phyloP scores from a whole-genome alignment of 2,888 invertebrate genomes.

The Eupithecia inturbata region DNA sequence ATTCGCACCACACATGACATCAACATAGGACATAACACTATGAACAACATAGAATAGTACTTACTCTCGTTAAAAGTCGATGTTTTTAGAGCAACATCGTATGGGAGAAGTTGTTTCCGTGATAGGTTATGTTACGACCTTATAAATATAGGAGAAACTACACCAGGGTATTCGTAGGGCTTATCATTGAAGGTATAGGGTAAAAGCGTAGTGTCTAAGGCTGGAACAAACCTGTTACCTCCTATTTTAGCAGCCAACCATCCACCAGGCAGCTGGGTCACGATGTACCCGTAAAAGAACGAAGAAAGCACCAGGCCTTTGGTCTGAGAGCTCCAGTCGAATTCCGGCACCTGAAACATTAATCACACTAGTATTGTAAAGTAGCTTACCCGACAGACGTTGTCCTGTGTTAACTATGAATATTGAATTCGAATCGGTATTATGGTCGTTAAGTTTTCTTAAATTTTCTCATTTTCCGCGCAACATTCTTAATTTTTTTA shows the following conservation, averaged over 20 bases:
- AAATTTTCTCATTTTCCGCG: too few relatives aligned
- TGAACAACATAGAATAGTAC: background rate
- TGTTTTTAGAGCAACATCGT: background rate
- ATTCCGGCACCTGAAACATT: slow-evolving; percentile 85
- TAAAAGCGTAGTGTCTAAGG: slow-evolving; percentile 41
- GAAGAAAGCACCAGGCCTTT: slow-evolving; percentile 92
- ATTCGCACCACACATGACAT: background rate
- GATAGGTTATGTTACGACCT: background rate
- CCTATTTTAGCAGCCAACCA: slow-evolving; percentile 93
- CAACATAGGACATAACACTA: too few relatives aligned
- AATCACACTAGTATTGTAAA: background rate
- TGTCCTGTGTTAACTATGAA: too few relatives aligned
- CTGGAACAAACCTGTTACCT: slow-evolving; percentile 88
- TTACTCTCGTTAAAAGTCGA: background rate
- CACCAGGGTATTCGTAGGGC: background rate
- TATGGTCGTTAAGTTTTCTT: too few relatives aligned
- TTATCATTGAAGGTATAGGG: background rate
- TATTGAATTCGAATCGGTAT: too few relatives aligned
- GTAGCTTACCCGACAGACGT: too few relatives aligned
- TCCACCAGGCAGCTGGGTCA: slow-evolving; percentile 93
- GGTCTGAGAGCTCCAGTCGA: slow-evolving; percentile 91
- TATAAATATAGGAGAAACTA: background rate
- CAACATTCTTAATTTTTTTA: too few relatives aligned
- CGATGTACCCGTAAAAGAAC: slow-evolving; percentile 95
- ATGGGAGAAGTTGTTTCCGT: background rate